phyloP scores from a whole-genome alignment of 2,888 invertebrate genomes.

The Drosophila mercatorum region DNA sequence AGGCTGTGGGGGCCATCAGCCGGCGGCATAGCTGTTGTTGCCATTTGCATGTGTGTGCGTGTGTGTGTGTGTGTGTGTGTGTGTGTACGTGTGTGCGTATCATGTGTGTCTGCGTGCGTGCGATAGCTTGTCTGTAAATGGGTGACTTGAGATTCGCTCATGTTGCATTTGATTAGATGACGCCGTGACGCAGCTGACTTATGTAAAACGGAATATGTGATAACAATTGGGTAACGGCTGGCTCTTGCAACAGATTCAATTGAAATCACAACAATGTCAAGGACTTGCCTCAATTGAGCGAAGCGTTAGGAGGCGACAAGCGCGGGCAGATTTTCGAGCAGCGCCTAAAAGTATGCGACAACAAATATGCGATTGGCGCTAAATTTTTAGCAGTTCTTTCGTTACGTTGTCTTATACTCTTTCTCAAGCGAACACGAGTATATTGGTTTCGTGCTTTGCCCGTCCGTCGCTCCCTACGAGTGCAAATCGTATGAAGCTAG shows the following conservation, averaged over 20 bases:
- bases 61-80: background rate
- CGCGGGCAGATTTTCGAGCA: slow-evolving; percentile 8
- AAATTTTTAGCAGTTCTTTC: background rate
- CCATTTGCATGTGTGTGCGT: background rate
- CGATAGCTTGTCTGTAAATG: background rate
- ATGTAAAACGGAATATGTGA: background rate
- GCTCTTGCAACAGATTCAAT: background rate
- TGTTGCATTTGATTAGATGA: slow-evolving; percentile 39
- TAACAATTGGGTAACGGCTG: slow-evolving; percentile 24
- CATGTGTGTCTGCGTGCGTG: background rate
- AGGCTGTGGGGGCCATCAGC: background rate
- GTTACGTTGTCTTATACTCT: background rate
- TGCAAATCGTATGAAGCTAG: too few species aligned
- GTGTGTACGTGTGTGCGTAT: background rate
- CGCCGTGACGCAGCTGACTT: slow-evolving; percentile 10
- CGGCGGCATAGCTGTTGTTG: background rate
- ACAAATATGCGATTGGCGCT: background rate
- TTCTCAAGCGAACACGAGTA: background rate
- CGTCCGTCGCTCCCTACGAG: too few species aligned
- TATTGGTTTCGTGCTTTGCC: background rate
- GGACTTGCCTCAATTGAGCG: background rate
- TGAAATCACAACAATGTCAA: slow-evolving; percentile 1
- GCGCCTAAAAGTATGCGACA: slow-evolving; percentile 59
- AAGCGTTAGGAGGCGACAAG: background rate
- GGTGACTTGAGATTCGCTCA: slow-evolving; percentile 40